Base-by-base conservation (phyloP, 2,888 invertebrate species). In the Heliconius charithonia region DNA sequence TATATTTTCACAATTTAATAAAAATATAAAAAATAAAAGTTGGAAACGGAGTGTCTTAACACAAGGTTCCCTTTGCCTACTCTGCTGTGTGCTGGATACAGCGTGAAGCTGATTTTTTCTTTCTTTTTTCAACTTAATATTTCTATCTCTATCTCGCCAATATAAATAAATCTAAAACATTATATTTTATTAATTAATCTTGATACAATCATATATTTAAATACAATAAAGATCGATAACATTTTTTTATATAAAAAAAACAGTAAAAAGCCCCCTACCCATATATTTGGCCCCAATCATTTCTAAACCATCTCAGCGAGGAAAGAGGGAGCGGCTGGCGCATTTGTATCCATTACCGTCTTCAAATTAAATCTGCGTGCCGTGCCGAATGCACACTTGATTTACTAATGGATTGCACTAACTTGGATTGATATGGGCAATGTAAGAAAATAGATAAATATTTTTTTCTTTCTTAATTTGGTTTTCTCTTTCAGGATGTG, bases 301-400 rank as follows among this genome's bases (percentile, higher is more conserved):
- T 73, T 77, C 69, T 62, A 71, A 71, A 69, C 65, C 80, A 56
- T 59, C 73, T 59, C 63, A 73, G 32, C 32, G 67, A 63, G 66
- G 45, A 83, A 83, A 86, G 84, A 86, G 87, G 88, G 87, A 83
- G 82, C 51, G 65, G 76, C 79, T 81, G 84, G 80, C 77, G 84
- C 89, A 92, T 91, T 90, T 87, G 89, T 90, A 86, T 91, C 89
- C 88, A 91, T 92, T 91, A 92, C 85, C 86, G 88, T 87, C 87
- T 83, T 87, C 85, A 90, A 93, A 93, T 93, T 91, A 90, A 93
- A 93, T 92, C 89, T 88, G 87, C 87, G 86, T 86, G 86, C 85
- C 83, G 86, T 86, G 86, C 85, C 83, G 86, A 86, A 85, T 88
- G 85, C 84, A 83, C 85, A 84, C 85, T 87, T 88, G 86, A 90